Percentiles rank a stretch among this genome's conserved stretches.
phyloP scores from a whole-genome alignment of 2,113 vertebrate genomes.

The Rhea americana region DNA sequence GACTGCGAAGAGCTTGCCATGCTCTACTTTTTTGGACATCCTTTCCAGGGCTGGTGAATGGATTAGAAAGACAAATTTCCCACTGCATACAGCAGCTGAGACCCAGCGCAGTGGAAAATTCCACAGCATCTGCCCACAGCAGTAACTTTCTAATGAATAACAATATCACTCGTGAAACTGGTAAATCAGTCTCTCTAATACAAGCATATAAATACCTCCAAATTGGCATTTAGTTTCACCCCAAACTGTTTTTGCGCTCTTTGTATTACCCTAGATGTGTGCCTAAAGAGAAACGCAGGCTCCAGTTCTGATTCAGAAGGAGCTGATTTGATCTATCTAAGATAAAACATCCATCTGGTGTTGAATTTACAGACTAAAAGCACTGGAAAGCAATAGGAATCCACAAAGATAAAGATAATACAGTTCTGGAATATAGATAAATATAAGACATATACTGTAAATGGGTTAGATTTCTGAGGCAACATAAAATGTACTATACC shows the following conservation, averaged over 20 bases:
- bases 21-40: not conserved
- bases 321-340: not conserved
- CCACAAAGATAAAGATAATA: not conserved
- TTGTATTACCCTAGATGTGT: not conserved
- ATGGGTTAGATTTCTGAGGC: conserved; percentile 9
- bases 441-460: not conserved
- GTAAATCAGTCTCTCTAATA: not conserved
- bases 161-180: not conserved
- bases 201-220: not conserved
- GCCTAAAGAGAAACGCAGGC: not conserved
- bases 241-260: not conserved
- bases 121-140: not conserved
- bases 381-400: conserved; percentile 10
- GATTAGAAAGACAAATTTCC: not conserved
- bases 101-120: not conserved
- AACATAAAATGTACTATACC: not conserved
- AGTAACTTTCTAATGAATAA: not conserved
- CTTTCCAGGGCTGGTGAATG: not conserved
- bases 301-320: not conserved
- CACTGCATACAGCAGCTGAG: not conserved
- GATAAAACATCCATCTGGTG: not conserved
- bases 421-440: conserved; percentile 10
- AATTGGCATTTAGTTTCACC: not conserved
- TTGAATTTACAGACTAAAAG: conserved; percentile 19
- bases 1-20: not conserved